Base-by-base conservation (phyloP, 2,888 invertebrate species). In the Luffia ferchaultella region DNA sequence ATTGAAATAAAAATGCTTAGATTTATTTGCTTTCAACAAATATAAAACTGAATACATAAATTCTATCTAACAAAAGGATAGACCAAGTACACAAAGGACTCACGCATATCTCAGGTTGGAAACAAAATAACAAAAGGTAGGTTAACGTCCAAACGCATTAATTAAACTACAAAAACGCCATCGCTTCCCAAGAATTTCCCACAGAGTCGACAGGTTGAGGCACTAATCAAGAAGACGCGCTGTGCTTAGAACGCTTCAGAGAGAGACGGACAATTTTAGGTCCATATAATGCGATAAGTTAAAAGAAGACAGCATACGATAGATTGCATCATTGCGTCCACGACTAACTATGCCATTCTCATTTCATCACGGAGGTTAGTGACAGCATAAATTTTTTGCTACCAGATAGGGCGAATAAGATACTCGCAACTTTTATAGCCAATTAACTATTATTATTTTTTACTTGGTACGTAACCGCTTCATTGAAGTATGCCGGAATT, bases 141-240 rank as follows among this genome's bases (percentile, higher is more conserved):
- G 52, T 55, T 53, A 52, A 52, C 53, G 51, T 51, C 48, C 52
- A 52, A 55, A 48, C 54, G 53, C 61, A 64, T 67, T 68, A 68
- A 69, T 68, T 69, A 67, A 67, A 55, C 57, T 55, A 64, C 64
- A 67, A 64, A 65, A 66, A 67, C 62, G 58, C 60, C 59, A 62
- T 65, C 60, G 62, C 54, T 57, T 52, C 57, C 46, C 50, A 57
- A 50, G 51, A 58, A 52, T 53, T 67, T 67, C 67, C 60, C 68
- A 68, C 62, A 63, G 55, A 56, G 30, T 20, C 49, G 43, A 49
- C 49, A 49, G 49, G 49, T 49, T 49, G 43, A 49, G 49, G 49
- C 41, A 62, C 70, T 67, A 70, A 72, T 73, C 69, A 67, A 64
- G 63, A 62, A 43, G 60, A 64, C 61, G 61, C 60, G 58, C 60